Evolutionary conservation across 92 coral and sea anemone species (phyloP).

Genomic region (Epizoanthus rinbou): DNA sequence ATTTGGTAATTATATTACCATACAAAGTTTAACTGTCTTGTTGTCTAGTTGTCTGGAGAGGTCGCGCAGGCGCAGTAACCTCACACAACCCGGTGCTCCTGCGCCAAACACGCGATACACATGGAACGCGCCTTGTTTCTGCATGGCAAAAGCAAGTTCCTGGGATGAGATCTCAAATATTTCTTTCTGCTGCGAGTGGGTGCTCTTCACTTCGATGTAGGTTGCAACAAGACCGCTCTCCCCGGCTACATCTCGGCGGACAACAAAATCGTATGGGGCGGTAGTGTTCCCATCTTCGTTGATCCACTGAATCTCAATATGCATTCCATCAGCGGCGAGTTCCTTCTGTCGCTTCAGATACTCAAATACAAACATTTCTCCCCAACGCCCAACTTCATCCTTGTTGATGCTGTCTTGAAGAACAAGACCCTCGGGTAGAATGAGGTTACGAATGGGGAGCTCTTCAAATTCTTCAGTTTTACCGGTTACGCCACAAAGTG

Average conservation of each 20-base stretch:
- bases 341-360: slow-evolving; percentile 54
- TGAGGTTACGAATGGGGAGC: slow-evolving; percentile 46
- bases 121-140: slow-evolving; percentile 61
- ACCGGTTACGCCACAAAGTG: slow-evolving; percentile 2
- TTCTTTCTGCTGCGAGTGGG: slow-evolving; percentile 71
- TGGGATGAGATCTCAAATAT: slow-evolving; percentile 76
- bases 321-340: background rate
- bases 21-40: slow-evolving; percentile 76
- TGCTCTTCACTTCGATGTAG: slow-evolving; percentile 84
- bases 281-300: slow-evolving; percentile 69
- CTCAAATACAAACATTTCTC: slow-evolving; percentile 75
- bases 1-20: slow-evolving; percentile 57
- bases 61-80: slow-evolving; percentile 67
- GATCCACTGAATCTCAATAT: slow-evolving; percentile 67
- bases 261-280: slow-evolving; percentile 79
- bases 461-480: slow-evolving; percentile 68
- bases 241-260: slow-evolving; percentile 42
- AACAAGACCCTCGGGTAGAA: slow-evolving; percentile 50
- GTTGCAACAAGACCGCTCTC: slow-evolving; percentile 15
- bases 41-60: slow-evolving; percentile 74
- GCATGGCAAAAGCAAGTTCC: slow-evolving; percentile 77
- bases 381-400: slow-evolving; percentile 87
- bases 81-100: slow-evolving; percentile 56
- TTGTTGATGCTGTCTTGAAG: slow-evolving; percentile 56
- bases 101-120: slow-evolving; percentile 90